Evolutionary conservation across 2,113 vertebrate genomes (phyloP).

Genomic region (Aegithalos caudatus): DNA sequence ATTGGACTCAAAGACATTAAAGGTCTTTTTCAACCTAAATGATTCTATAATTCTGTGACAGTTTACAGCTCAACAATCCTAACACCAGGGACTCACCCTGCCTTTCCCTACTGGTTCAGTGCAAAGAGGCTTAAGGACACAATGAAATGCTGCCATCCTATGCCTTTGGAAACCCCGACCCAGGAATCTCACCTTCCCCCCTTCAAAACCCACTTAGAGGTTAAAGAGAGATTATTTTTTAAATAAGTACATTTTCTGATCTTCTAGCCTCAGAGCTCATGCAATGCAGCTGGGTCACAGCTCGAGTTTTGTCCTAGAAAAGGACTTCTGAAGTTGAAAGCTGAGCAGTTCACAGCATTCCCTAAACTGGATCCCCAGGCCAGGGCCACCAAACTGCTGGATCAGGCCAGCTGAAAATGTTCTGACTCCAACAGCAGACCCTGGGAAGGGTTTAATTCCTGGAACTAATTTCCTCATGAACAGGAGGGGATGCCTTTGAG

Average conservation of each 20-base stretch:
- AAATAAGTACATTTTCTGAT: accelerated
- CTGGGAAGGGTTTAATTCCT: not conserved
- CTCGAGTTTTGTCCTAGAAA: not conserved
- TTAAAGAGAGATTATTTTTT: not conserved
- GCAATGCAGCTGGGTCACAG: not conserved
- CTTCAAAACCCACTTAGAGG: not conserved
- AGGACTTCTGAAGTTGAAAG: not conserved
- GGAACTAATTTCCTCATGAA: not conserved
- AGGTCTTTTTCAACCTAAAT: not conserved
- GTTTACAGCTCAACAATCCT: not conserved
- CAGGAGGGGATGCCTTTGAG: not conserved
- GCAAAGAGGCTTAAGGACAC: not conserved
- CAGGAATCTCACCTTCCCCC: not conserved
- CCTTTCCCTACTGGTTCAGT: not conserved
- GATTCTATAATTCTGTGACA: not conserved
- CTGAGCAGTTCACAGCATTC: not conserved
- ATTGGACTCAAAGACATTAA: not conserved
- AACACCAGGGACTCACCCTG: not conserved
- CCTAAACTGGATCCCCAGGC: accelerated
- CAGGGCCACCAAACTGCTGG: not conserved
- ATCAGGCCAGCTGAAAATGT: not conserved
- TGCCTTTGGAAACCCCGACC: not conserved
- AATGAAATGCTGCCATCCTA: not conserved
- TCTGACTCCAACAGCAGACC: not conserved
- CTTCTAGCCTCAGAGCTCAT: not conserved